phyloP scores from a whole-genome alignment of 1,140 invertebrate species.

The Cataglyphis hispanica region DNA sequence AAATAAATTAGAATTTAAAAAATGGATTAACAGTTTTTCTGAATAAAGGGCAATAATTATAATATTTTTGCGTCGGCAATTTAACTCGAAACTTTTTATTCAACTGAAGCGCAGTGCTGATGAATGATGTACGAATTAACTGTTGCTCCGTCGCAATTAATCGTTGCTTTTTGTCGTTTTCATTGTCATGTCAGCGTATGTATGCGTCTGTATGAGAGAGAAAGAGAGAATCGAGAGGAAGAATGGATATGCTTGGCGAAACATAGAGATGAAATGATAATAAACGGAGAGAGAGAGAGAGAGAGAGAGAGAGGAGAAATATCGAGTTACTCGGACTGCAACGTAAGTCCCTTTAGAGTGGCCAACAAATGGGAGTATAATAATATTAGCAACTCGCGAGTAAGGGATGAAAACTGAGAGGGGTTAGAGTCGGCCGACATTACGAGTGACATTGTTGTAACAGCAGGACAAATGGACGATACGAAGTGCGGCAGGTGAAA shows the following conservation, averaged over 20 bases:
- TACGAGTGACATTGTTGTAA: slow-evolving; percentile 42
- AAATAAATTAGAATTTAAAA: background rate
- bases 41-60: background rate
- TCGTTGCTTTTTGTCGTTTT: slow-evolving; percentile 19
- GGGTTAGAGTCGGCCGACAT: slow-evolving; percentile 2
- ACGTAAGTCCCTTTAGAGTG: slow-evolving; percentile 51
- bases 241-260: slow-evolving; percentile 25
- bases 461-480: slow-evolving; percentile 55
- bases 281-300: background rate
- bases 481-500: slow-evolving; percentile 36
- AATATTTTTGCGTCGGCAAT: slow-evolving; percentile 9
- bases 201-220: background rate
- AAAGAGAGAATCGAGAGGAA: slow-evolving; percentile 21
- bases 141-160: slow-evolving; percentile 40
- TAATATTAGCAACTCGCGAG: slow-evolving; percentile 72
- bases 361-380: slow-evolving; percentile 74
- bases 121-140: slow-evolving; percentile 43
- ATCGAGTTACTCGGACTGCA: slow-evolving; percentile 65
- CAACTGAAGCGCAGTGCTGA: slow-evolving; percentile 17
- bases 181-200: background rate
- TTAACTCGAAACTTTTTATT: slow-evolving; percentile 31
- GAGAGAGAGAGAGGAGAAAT: slow-evolving; percentile 4
- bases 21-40: background rate
- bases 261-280: slow-evolving; percentile 40
- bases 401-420: slow-evolving; percentile 67